These are phyloP conservation scores for Caenorhabditis tropicalis DNA, from an alignment of 1,140 invertebrate genomes.

Conservation along the genomic window DNA sequence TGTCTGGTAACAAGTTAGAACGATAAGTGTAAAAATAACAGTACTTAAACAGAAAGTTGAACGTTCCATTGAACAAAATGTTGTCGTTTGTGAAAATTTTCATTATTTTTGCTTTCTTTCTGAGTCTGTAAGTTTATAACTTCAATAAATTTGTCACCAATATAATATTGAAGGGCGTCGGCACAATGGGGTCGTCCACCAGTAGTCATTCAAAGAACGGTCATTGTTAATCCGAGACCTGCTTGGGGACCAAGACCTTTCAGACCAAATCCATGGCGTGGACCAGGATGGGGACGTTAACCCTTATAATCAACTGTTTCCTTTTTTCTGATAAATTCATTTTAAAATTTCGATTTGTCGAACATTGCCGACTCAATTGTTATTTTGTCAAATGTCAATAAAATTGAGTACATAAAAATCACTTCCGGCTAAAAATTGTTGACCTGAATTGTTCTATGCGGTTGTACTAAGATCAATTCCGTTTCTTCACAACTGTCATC, in stretches of 20 bases:
- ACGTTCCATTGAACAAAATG: no score
- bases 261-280: background rate
- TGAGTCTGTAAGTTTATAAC: background rate
- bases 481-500: background rate
- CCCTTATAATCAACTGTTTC: background rate
- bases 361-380: no score
- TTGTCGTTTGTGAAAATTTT: background rate
- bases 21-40: no score
- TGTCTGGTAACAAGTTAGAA: no score
- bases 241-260: background rate
- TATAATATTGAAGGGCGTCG: background rate
- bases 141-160: background rate
- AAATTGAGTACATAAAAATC: background rate
- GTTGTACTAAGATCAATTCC: background rate
- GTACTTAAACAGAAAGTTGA: no score
- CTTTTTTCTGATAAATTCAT: background rate
- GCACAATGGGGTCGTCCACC: slow-evolving; percentile 1
- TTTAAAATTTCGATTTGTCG: background rate
- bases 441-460: background rate
- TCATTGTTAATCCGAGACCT: background rate
- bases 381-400: no score
- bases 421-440: background rate
- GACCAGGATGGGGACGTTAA: background rate
- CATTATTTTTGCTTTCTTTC: background rate
- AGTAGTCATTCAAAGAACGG: background rate